These are phyloP conservation scores for Corythaeola cristata DNA, from an alignment of 2,113 vertebrate genomes.

Conservation along the genomic window DNA sequence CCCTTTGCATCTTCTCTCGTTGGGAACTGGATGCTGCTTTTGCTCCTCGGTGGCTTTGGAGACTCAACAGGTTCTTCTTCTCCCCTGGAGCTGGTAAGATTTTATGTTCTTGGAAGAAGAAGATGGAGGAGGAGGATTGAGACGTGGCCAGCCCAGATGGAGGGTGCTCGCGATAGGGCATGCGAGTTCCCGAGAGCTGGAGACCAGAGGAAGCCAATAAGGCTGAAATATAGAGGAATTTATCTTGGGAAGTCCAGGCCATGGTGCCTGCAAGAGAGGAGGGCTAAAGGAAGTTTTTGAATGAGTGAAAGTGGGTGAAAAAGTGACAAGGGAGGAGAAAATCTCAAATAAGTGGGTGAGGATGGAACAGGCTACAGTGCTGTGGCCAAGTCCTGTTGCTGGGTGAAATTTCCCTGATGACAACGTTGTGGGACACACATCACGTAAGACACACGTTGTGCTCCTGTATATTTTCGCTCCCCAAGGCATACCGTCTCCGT, in stretches of 20 bases:
- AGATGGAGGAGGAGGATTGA: neutral
- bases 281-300: neutral
- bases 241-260: neutral
- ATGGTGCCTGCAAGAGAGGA: neutral
- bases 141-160: neutral
- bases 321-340: neutral
- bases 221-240: neutral
- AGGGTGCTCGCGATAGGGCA: fast-evolving
- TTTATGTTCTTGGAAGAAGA: neutral
- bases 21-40: neutral
- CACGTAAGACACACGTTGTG: fast-evolving
- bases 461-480: neutral
- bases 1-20: neutral
- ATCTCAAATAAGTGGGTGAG: neutral
- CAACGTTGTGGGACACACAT: fast-evolving
- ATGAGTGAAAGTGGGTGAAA: neutral
- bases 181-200: neutral
- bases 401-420: neutral
- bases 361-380: neutral
- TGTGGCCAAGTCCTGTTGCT: neutral
- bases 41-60: fast-evolving
- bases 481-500: neutral
- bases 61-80: neutral
- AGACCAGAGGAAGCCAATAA: neutral
- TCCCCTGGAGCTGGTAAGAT: neutral